phyloP scores from a whole-genome alignment of 2,888 invertebrate genomes.

The Agrochola lota region DNA sequence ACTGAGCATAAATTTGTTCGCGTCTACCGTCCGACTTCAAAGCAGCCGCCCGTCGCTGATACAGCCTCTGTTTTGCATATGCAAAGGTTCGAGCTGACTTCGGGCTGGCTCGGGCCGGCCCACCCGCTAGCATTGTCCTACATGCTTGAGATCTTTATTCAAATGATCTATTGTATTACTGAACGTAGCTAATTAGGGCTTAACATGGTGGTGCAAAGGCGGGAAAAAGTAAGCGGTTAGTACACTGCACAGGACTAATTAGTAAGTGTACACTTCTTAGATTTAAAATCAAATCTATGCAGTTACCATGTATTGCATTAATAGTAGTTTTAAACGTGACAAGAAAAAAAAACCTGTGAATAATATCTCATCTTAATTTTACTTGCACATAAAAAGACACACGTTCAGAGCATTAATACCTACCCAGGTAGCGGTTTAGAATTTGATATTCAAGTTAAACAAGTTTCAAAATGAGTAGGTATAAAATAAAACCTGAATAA shows the following conservation, averaged over 20 bases:
- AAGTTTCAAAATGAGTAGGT: background rate
- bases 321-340: background rate
- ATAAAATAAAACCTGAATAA: conserved; percentile 17
- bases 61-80: conserved; percentile 76
- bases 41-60: conserved; percentile 64
- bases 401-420: background rate
- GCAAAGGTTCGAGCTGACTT: conserved; percentile 70
- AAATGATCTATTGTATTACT: conserved; percentile 71
- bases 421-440: conserved; percentile 1
- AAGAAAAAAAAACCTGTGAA: background rate
- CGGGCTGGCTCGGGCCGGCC: conserved; percentile 64
- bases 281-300: background rate
- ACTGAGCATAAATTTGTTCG: conserved; percentile 82
- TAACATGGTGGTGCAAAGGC: conserved; percentile 25
- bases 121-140: conserved; percentile 73
- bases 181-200: conserved; percentile 68
- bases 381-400: background rate
- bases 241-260: conserved; percentile 24
- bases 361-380: background rate
- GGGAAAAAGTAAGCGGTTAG: conserved; percentile 17
- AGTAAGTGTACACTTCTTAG: background rate
- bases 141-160: conserved; percentile 72
- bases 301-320: background rate
- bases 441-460: background rate
- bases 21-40: conserved; percentile 76